Evolutionary conservation across 2,797 vertebrate species (phyloP), one percentile per base, ranked within the genome.

Genomic region (Eleutherodactylus coqui): DNA sequence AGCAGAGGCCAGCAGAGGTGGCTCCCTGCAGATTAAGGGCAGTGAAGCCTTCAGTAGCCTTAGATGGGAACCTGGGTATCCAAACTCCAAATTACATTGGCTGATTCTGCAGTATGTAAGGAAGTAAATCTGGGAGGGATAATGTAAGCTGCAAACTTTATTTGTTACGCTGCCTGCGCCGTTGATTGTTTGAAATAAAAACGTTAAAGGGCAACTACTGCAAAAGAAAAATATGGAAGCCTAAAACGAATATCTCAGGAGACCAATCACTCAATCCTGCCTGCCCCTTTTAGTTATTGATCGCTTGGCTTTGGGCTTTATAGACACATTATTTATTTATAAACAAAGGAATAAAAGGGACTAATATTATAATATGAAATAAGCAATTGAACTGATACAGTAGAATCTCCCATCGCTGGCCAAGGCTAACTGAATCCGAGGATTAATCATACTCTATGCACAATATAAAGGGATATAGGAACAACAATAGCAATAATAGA

Each of bases 21-120:
- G 73, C 86, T 87, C 86, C 86, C 86, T 80, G 78, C 77, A 87
- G 86, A 87, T 87, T 87, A 87, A 75, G 86, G 82, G 86, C 86
- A 87, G 69, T 84, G 86, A 87, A 84, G 86, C 86, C 77, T 87
- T 79, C 45, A 87, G 62, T 60, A 84, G 55, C 76, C 82, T 67
- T 67, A 80, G 69, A 83, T 76, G 72, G 53, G 53, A 60, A 84
- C 77, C 69, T 75, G 76, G 58, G 67, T 84, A 87, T 64, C 86
- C 76, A 76, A 60, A 87, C 58, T 87, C 82, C 82, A 76, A 87
- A 87, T 87, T 87, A 87, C 86, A 80, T 62, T 47, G 67, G 64
- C 82, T 87, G 82, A 84, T 82, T 87, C 86, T 84, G 82, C 86
- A 80, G 77, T 83, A 83, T 29, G 75, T 83, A n/a, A n/a, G 47